These are phyloP conservation scores for Allobates femoralis DNA, from an alignment of 2,797 vertebrate genomes.

Conservation along the genomic window DNA sequence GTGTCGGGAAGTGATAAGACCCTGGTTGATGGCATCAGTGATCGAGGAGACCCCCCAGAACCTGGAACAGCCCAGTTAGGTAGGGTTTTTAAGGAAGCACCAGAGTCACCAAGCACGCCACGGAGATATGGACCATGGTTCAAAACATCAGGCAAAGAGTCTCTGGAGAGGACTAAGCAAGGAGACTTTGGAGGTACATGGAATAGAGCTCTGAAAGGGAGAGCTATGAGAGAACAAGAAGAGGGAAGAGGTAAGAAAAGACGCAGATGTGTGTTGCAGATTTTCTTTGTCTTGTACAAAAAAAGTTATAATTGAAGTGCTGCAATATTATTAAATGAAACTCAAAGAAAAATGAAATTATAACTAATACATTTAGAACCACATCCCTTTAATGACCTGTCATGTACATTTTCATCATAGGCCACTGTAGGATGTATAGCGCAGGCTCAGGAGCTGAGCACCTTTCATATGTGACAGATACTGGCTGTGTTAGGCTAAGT, in stretches of 20 bases:
- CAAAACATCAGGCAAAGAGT: slow-evolving; percentile 77
- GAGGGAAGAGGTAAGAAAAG: slow-evolving; percentile 86
- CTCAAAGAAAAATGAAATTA: not conserved
- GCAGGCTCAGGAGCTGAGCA: too few species aligned
- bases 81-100: slow-evolving; percentile 79
- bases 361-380: too few species aligned
- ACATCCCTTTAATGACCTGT: too few species aligned
- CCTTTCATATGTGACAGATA: too few species aligned
- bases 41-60: slow-evolving; percentile 72
- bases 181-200: slow-evolving; percentile 79
- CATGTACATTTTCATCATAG: too few species aligned
- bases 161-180: slow-evolving; percentile 68
- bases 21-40: slow-evolving; percentile 66
- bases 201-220: slow-evolving; percentile 82
- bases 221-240: slow-evolving; percentile 83
- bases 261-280: not conserved
- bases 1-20: slow-evolving; percentile 67
- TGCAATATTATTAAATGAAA: not conserved
- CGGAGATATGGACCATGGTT: slow-evolving; percentile 84
- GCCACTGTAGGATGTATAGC: too few species aligned
- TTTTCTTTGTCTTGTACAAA: not conserved
- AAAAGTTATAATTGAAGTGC: too few species aligned
- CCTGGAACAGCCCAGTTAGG: slow-evolving; percentile 75
- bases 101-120: slow-evolving; percentile 64
- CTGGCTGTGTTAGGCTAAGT: too few species aligned